phyloP scores from a whole-genome alignment of 2,888 invertebrate species.

The Eurytoma adleriae region DNA sequence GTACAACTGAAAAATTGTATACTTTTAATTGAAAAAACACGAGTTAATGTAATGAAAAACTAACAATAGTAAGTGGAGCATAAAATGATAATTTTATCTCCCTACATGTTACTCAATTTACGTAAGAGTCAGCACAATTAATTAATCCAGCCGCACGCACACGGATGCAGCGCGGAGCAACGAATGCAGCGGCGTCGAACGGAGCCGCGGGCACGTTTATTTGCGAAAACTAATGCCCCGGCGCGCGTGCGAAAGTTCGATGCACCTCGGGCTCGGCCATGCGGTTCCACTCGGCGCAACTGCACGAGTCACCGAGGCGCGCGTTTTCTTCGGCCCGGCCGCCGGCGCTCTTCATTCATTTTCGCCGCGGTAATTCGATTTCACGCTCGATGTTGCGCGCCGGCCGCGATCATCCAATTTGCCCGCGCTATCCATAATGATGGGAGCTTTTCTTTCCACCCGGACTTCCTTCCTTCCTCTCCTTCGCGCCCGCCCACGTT shows the following conservation, averaged over 20 bases:
- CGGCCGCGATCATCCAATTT: slow-evolving; percentile 33
- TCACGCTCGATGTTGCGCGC: slow-evolving; percentile 13
- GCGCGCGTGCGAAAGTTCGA: not conserved
- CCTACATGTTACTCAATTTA: too few relatives aligned
- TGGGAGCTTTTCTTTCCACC: not conserved
- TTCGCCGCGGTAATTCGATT: slow-evolving; percentile 34
- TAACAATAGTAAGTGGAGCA: too few relatives aligned
- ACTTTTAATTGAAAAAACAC: too few relatives aligned
- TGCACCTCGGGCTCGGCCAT: not conserved
- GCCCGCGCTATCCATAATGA: not conserved
- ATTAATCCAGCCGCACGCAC: too few relatives aligned
- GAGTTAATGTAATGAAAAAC: too few relatives aligned
- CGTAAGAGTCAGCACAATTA: too few relatives aligned
- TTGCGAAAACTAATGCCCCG: slow-evolving; percentile 8
- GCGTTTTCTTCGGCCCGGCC: not conserved
- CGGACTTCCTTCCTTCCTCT: not conserved
- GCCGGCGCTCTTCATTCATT: slow-evolving; percentile 22
- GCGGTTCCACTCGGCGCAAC: not conserved
- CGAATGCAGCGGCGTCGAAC: not conserved
- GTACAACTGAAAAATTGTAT: too few relatives aligned
- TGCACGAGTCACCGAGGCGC: slow-evolving; percentile 34
- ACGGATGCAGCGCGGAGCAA: too few relatives aligned
- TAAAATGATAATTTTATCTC: too few relatives aligned
- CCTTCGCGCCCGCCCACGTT: slow-evolving; percentile 26
- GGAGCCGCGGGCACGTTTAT: not conserved